phyloP scores from a whole-genome alignment of 1,140 invertebrate genomes.

The Lepidotrigona ventralis region DNA sequence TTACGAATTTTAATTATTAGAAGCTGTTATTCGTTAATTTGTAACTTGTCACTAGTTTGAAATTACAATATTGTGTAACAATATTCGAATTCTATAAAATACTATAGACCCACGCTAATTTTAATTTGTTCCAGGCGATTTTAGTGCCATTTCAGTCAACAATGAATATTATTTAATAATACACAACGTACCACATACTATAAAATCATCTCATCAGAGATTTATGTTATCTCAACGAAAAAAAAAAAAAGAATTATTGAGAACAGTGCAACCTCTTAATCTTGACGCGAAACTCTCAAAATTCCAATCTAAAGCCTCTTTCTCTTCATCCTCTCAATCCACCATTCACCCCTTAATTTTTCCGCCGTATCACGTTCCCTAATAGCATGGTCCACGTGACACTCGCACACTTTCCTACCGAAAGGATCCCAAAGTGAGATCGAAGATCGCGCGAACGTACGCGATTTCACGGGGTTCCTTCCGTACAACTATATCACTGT shows the following conservation, averaged over 20 bases:
- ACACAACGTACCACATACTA: too few relatives aligned
- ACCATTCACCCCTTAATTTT: conserved; percentile 13
- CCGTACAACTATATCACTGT: conserved; percentile 71
- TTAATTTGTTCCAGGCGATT: background rate
- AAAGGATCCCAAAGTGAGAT: background rate
- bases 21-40: too few relatives aligned
- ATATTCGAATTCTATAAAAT: background rate
- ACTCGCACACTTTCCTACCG: background rate
- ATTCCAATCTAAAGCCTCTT: conserved; percentile 15
- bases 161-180: too few relatives aligned
- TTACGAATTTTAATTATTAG: background rate
- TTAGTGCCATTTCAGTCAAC: too few relatives aligned
- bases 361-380: background rate
- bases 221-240: background rate
- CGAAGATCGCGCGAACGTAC: background rate
- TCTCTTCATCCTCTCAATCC: too few relatives aligned
- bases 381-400: background rate
- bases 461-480: conserved; percentile 36
- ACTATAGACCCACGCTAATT: too few relatives aligned
- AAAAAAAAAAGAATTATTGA: background rate
- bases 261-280: background rate
- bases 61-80: background rate
- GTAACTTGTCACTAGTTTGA: background rate
- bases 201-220: too few relatives aligned
- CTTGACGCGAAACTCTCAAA: background rate